Evolutionary conservation across 2,113 vertebrate species (phyloP).

Genomic region (Elgaria multicarinata): DNA sequence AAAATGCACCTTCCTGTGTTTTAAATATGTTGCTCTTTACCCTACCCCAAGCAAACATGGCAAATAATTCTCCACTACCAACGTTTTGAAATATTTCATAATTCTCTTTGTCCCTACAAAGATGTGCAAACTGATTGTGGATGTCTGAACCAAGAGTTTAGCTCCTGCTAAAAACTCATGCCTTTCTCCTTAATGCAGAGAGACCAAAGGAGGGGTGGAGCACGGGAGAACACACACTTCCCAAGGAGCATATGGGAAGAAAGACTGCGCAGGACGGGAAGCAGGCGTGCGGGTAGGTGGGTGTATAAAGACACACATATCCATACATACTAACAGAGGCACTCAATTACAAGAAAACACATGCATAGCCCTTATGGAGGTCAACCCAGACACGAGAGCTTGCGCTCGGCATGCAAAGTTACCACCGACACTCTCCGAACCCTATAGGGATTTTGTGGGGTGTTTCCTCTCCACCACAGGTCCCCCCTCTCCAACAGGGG

Average conservation of each 20-base stretch:
- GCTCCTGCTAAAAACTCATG: conserved; percentile 27
- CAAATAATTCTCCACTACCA: too few species aligned
- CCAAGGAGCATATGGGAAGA: conserved; percentile 22
- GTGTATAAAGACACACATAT: conserved; percentile 18
- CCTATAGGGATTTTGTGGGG: conserved; percentile 35
- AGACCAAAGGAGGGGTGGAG: conserved; percentile 20
- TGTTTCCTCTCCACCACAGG: conserved; percentile 39
- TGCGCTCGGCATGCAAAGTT: conserved; percentile 39
- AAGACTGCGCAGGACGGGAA: neutral
- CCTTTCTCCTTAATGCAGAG: conserved; percentile 43
- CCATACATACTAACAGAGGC: conserved; percentile 28
- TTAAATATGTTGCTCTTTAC: too few species aligned
- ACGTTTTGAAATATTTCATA: neutral
- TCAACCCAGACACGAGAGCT: conserved; percentile 32
- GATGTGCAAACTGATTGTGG: neutral
- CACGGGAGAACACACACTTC: conserved; percentile 4
- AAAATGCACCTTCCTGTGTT: neutral
- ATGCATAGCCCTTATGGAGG: conserved; percentile 33
- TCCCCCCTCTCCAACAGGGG: conserved; percentile 19
- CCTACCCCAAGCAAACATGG: neutral
- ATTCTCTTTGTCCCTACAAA: neutral
- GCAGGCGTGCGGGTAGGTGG: neutral
- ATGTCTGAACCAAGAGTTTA: conserved; percentile 21
- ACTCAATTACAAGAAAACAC: conserved; percentile 17
- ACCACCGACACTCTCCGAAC: conserved; percentile 33